phyloP scores from a whole-genome alignment of 2,797 vertebrate species.

The Microtus agrestis region DNA sequence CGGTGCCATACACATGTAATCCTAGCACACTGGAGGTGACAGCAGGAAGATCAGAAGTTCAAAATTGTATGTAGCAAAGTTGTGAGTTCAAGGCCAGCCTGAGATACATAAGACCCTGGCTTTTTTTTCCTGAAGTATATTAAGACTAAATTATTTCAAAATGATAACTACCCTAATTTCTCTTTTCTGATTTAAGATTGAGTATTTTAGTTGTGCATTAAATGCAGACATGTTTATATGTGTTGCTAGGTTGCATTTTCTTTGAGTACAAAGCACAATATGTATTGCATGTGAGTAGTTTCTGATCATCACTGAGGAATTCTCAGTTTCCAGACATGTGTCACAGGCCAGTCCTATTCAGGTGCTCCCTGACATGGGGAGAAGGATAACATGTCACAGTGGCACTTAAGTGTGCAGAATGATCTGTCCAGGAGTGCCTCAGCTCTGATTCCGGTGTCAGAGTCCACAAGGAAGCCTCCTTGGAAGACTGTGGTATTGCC shows the following conservation, averaged over 20 bases:
- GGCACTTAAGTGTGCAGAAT: background rate
- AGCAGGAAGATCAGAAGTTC: background rate
- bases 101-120: background rate
- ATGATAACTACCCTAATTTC: conserved; percentile 41
- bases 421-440: background rate
- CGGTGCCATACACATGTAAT: background rate
- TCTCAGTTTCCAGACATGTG: background rate
- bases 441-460: background rate
- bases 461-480: background rate
- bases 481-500: background rate
- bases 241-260: conserved; percentile 55
- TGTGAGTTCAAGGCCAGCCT: background rate
- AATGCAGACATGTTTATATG: background rate
- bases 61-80: background rate
- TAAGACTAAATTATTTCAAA: conserved; percentile 64
- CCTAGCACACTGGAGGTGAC: background rate
- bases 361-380: background rate
- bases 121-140: background rate
- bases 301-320: background rate
- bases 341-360: fast-evolving
- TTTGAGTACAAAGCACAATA: background rate
- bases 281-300: background rate
- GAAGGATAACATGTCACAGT: fast-evolving
- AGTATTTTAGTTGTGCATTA: conserved; percentile 71
- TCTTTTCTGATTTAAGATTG: conserved; percentile 81